Conservation (phyloP, 64 coral and sea anemone genomes). For the Pocillopora damicornis region DNA sequence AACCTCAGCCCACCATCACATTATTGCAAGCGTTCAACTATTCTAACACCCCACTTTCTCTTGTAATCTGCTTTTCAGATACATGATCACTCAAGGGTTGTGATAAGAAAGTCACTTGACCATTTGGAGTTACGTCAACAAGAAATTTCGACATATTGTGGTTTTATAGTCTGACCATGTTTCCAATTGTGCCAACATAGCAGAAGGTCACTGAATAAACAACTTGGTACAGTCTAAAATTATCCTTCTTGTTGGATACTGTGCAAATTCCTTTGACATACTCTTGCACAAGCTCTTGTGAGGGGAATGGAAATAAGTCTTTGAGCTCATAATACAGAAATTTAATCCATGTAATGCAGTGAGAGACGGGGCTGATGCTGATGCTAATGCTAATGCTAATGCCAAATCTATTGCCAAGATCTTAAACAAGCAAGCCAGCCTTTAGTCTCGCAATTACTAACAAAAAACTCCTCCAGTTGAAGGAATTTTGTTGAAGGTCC, state of each 20-base stretch:
- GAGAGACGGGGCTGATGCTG: conserved; percentile 15
- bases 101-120: conserved; percentile 18
- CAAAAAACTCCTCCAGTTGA: neutral
- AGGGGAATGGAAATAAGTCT: conserved; percentile 33
- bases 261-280: conserved; percentile 4
- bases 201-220: conserved; percentile 3
- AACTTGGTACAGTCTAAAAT: conserved; percentile 22
- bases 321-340: conserved; percentile 27
- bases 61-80: conserved; percentile 4
- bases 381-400: too few species aligned
- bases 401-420: conserved; percentile 27
- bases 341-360: conserved; percentile 41
- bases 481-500: conserved; percentile 13
- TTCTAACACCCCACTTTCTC: neutral
- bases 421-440: conserved; percentile 25
- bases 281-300: neutral
- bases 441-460: conserved; percentile 30
- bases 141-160: conserved; percentile 14
- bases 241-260: conserved; percentile 41
- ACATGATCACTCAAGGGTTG: neutral
- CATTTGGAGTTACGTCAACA: conserved; percentile 6
- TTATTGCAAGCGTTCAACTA: neutral
- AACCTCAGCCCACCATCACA: conserved; percentile 1
- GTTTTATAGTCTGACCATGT: conserved; percentile 32
- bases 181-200: conserved; percentile 23